These are phyloP conservation scores for Lochmaea capreae DNA, from an alignment of 2,888 invertebrate genomes.

Conservation along the genomic window DNA sequence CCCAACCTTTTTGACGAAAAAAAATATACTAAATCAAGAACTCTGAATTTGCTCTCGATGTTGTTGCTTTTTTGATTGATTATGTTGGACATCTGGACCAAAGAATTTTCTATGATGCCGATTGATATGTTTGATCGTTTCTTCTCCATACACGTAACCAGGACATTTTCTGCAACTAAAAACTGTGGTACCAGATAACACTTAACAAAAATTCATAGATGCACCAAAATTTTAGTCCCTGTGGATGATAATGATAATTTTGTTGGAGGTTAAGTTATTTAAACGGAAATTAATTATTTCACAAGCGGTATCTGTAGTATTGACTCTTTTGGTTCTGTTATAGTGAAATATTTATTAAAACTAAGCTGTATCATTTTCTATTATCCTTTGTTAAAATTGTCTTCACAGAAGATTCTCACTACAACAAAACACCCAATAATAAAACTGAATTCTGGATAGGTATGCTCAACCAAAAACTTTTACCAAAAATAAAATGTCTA, in stretches of 20 bases:
- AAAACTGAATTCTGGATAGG: too few relatives aligned
- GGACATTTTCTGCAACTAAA: conserved; percentile 36
- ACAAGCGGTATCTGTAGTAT: too few relatives aligned
- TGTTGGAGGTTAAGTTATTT: not conserved
- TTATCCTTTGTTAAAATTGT: too few relatives aligned
- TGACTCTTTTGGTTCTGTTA: too few relatives aligned
- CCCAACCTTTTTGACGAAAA: conserved; percentile 4
- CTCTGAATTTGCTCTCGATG: conserved; percentile 53
- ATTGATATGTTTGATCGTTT: conserved; percentile 38
- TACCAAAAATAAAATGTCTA: too few relatives aligned
- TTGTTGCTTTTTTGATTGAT: conserved; percentile 54
- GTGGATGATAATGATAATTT: conserved; percentile 10
- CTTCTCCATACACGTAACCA: conserved; percentile 36
- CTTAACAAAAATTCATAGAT: conserved; percentile 24
- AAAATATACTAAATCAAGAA: conserved; percentile 15
- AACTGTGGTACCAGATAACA: conserved; percentile 37
- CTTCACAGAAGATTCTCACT: too few relatives aligned
- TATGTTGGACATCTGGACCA: conserved; percentile 62
- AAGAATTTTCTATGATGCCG: conserved; percentile 66
- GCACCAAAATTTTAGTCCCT: conserved; percentile 9
- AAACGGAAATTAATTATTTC: too few relatives aligned
- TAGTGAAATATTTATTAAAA: too few relatives aligned
- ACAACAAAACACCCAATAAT: too few relatives aligned
- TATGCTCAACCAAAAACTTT: too few relatives aligned
- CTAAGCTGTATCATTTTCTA: too few relatives aligned